Base-by-base conservation (phyloP, 2,888 invertebrate species). In the Conops quadrifasciatus region DNA sequence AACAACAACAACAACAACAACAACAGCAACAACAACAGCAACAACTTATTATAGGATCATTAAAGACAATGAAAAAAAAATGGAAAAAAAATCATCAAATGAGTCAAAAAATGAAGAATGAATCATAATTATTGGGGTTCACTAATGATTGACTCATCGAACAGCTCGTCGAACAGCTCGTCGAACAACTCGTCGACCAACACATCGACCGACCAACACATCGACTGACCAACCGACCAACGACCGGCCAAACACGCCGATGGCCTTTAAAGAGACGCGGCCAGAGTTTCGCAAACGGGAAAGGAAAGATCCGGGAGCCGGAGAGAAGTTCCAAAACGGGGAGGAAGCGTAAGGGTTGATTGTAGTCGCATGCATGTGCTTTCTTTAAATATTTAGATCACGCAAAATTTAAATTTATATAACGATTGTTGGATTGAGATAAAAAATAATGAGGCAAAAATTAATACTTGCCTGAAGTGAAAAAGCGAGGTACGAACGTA, bases 331-430 rank as follows among this genome's bases (percentile, higher is more conserved):
- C 36, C 5, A 9, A 7, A 36, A 36, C 36, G 36, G 4, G 36
- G 4, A 36, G 9, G 36, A 62, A n/a, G 43, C 11, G 43, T n/a
- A 36, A 43, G 43, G 62, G 19, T n/a, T 36, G 43, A 5, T 30
- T 36, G 30, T 16, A 21, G 28, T 24, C 36, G 80, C 75, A 78
- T 81, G 80, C 81, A 81, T 80, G 81, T 78, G 75, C 73, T 72
- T 78, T 74, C 80, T 45, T 63, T 45, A 47, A 63, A 45, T 63
- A 47, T 63, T 63, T 63, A 79, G 78, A 80, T 76, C 81, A 81
- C 81, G 80, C 81, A 78, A 80, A 78, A 80, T 80, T 80, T 58
- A 26, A 59, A 47, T 67, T 80, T 80, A 81, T 81, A 80, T 36
- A 36, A 36, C 36, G 36, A 36, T 36, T 4, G 36, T 9, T 9